Percentiles rank a stretch among this genome's conserved stretches.
phyloP scores from a whole-genome alignment of 2,797 vertebrate species.

The Poeciliopsis turneri region DNA sequence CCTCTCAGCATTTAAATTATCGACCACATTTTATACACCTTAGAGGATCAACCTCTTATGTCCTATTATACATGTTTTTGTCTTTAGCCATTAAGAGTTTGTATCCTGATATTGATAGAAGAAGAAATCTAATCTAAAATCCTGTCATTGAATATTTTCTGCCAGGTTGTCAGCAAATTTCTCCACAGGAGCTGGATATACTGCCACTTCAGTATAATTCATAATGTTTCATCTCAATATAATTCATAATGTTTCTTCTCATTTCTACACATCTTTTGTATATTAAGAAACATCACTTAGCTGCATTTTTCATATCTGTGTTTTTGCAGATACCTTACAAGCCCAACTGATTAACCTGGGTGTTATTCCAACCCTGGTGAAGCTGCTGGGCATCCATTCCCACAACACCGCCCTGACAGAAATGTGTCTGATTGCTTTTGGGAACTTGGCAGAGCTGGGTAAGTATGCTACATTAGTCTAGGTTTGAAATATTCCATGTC shows the following conservation, averaged over 20 bases:
- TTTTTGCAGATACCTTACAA: slow-evolving; percentile 90
- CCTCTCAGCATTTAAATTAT: neutral
- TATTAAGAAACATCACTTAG: neutral
- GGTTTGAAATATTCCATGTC: neutral
- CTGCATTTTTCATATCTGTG: slow-evolving; percentile 23
- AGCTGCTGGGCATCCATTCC: slow-evolving; percentile 93
- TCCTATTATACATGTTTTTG: neutral
- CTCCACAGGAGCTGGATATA: neutral
- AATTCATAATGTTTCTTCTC: too few species aligned
- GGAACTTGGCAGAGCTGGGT: slow-evolving; percentile 98
- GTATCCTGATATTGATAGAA: neutral
- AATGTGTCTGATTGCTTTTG: slow-evolving; percentile 99
- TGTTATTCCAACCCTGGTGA: slow-evolving; percentile 97
- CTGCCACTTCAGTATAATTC: neutral
- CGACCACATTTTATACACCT: neutral
- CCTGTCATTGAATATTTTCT: neutral
- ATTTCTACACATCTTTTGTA: neutral
- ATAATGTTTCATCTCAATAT: neutral
- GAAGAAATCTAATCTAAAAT: neutral
- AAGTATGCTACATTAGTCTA: slow-evolving; percentile 50
- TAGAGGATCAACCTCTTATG: neutral
- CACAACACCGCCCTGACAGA: slow-evolving; percentile 95
- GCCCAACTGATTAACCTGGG: slow-evolving; percentile 98
- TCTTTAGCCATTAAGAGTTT: neutral
- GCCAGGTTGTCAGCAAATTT: neutral